Evolutionary conservation across 2,888 invertebrate species (phyloP).

Genomic region (Agriotes lineatus): DNA sequence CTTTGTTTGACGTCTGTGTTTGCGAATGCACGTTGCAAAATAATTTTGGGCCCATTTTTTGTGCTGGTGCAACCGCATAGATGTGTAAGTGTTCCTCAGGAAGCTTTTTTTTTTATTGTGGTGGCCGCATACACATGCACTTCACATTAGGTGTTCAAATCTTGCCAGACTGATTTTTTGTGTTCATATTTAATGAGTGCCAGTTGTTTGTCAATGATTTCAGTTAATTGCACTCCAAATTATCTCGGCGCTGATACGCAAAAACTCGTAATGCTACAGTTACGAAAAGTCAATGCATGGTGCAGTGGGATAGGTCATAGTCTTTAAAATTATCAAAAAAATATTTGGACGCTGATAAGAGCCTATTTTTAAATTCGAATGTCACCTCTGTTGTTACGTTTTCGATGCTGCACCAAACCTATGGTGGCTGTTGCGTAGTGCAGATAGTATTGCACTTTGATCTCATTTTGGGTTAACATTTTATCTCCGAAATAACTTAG

Average conservation of each 20-base stretch:
- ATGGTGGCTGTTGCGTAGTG: not conserved
- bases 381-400: conserved; percentile 12
- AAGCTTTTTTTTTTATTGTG: not conserved
- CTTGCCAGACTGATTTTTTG: not conserved
- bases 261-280: not conserved
- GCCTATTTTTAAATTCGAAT: conserved; percentile 13
- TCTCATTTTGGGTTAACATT: not conserved
- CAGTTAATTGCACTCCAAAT: conserved; percentile 12
- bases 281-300: conserved; percentile 26
- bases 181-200: not conserved
- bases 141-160: not conserved
- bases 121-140: not conserved
- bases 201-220: conserved; percentile 21
- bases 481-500: not conserved
- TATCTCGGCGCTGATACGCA: conserved; percentile 13
- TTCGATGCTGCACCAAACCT: not conserved
- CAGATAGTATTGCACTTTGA: conserved; percentile 1
- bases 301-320: conserved; percentile 42
- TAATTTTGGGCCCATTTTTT: conserved; percentile 49
- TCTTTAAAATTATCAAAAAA: not conserved
- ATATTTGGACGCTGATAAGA: conserved; percentile 20
- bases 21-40: conserved; percentile 59
- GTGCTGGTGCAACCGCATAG: conserved; percentile 23
- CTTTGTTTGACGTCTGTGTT: conserved; percentile 58
- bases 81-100: conserved; percentile 24